phyloP scores from a whole-genome alignment of 2,113 vertebrate genomes.

The Myiozetetes cayanensis region DNA sequence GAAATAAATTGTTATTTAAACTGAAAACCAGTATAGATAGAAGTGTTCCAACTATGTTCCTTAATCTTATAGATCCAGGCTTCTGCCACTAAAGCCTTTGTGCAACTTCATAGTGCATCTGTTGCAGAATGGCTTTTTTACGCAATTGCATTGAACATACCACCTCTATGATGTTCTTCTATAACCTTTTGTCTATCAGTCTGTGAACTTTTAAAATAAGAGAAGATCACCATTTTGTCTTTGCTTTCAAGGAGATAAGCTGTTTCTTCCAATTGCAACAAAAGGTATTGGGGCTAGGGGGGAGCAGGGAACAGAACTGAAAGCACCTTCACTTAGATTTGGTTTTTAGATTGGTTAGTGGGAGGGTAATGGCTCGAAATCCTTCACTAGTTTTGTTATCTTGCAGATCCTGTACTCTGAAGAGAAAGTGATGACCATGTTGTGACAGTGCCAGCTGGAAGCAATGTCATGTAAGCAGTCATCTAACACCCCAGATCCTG shows the following conservation, averaged over 20 bases:
- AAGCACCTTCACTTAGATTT: background rate
- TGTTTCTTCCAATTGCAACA: conserved; percentile 4
- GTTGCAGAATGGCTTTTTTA: background rate
- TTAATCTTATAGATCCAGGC: background rate
- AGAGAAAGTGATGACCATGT: conserved; percentile 23
- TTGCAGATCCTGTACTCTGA: conserved; percentile 21
- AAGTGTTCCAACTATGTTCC: background rate
- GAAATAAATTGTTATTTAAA: background rate
- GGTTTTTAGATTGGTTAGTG: conserved; percentile 37
- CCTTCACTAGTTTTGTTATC: conserved; percentile 18
- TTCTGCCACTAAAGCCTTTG: background rate
- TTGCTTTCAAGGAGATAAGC: conserved; percentile 40
- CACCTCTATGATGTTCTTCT: background rate
- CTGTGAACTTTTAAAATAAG: background rate
- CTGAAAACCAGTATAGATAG: background rate
- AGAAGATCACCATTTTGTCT: background rate
- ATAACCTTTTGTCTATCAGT: background rate
- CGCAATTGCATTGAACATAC: background rate
- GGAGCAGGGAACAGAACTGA: background rate
- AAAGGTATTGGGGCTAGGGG: background rate
- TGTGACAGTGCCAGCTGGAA: conserved; percentile 49
- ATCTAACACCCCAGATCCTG: conserved; percentile 8
- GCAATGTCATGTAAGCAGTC: conserved; percentile 27
- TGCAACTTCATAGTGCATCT: background rate
- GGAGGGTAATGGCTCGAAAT: conserved; percentile 26